A percentile compares a stretch with the other conserved stretches of the same genome.
These are phyloP conservation scores for Pilophorus perplexus DNA, from an alignment of 2,888 invertebrate genomes.

Conservation along the genomic window DNA sequence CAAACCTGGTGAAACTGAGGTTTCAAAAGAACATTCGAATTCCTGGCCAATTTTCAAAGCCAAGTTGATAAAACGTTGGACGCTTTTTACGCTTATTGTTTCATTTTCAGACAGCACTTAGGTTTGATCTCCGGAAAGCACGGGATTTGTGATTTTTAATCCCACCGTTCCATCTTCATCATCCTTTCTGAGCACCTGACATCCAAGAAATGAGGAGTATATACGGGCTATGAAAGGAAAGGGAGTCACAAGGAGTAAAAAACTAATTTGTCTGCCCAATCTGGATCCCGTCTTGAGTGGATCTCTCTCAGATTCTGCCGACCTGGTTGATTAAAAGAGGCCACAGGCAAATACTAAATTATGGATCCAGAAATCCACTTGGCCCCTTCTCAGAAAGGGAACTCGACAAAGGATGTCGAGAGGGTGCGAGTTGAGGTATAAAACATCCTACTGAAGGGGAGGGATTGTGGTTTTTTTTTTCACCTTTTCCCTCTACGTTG, in stretches of 20 bases:
- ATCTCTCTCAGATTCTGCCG: slow-evolving; percentile 2
- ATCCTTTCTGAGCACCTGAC: too few species aligned
- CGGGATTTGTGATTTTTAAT: not conserved
- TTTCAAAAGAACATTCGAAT: too few species aligned
- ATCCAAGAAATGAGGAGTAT: too few species aligned
- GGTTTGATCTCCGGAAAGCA: not conserved
- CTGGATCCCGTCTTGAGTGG: slow-evolving; percentile 2
- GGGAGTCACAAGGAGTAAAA: slow-evolving; percentile 11
- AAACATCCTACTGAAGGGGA: not conserved
- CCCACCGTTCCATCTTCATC: too few species aligned
- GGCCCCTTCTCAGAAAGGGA: not conserved
- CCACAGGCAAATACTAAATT: slow-evolving; percentile 7
- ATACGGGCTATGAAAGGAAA: too few species aligned
- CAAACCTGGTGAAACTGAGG: too few species aligned
- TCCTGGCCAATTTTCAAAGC: too few species aligned
- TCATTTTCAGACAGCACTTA: too few species aligned
- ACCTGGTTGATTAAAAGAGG: slow-evolving; percentile 16
- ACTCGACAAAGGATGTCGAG: not conserved
- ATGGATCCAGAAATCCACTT: slow-evolving; percentile 17
- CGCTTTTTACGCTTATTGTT: too few species aligned
- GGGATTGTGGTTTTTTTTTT: not conserved
- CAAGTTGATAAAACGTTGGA: too few species aligned
- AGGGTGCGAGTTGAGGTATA: not conserved
- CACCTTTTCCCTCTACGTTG: too few species aligned
- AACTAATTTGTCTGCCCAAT: slow-evolving; percentile 14